Evolutionary conservation across 2,797 vertebrate genomes (phyloP).

Genomic region (Phataginus tetradactyla): DNA sequence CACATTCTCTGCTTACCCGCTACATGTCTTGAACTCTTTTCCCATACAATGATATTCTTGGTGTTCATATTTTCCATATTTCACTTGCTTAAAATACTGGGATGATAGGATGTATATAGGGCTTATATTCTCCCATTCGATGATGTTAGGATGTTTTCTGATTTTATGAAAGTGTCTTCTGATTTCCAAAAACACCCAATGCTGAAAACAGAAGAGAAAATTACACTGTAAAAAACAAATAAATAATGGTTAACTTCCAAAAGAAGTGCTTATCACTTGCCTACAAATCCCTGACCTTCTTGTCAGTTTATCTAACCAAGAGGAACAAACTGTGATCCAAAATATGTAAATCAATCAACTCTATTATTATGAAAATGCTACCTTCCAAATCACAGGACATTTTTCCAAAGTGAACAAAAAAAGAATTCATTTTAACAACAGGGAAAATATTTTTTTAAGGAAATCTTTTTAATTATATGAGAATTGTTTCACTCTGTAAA

Average conservation of each 20-base stretch:
- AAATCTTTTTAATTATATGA: not conserved
- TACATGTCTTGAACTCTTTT: not conserved
- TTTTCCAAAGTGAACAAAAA: not conserved
- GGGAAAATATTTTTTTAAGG: not conserved
- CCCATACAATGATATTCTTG: not conserved
- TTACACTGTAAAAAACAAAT: not conserved
- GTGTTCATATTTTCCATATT: not conserved
- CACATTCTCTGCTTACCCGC: not conserved
- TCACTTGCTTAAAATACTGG: not conserved
- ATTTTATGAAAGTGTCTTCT: not conserved
- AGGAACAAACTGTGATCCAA: not conserved
- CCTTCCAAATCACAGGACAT: not conserved
- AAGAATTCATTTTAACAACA: not conserved
- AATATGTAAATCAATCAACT: not conserved
- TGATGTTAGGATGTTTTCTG: not conserved
- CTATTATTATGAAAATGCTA: not conserved
- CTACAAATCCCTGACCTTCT: not conserved
- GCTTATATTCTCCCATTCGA: not conserved
- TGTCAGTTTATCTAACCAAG: not conserved
- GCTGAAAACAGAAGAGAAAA: slow-evolving; percentile 1
- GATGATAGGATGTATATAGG: not conserved
- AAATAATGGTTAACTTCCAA: not conserved
- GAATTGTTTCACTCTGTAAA: not conserved
- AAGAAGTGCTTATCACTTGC: not conserved
- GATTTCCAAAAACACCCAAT: not conserved